Base-by-base conservation (phyloP, 2,797 vertebrate genomes). In the Tympanoctomys barrerae region DNA sequence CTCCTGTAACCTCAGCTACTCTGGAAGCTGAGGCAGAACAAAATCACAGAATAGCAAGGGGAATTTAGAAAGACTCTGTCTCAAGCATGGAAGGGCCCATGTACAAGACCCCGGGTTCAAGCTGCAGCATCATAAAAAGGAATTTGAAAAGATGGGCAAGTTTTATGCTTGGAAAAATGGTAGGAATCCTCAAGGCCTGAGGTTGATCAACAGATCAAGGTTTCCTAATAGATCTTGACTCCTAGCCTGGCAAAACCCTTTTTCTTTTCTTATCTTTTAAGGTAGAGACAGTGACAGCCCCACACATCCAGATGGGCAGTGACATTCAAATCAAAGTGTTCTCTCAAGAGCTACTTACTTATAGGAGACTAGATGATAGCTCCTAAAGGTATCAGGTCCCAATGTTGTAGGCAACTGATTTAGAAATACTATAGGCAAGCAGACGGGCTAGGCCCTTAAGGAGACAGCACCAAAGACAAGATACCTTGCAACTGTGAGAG, bases 321-420 rank as follows among this genome's bases (percentile, higher is more conserved):
- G 39, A 95, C 33, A n/a, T 24, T 93, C 86, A 87, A 89, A 82
- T 9, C 28, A 66, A 93, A 93, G 83, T 71, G 49, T 71, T 21
- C 87, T 90, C 68, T 33, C 22, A 82, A n/a, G 61, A 1, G 31
- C 62, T 54, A 28, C 59, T 24, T 54, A 31, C 59, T 24, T 59
- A 5, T 21, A 87, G 86, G 28, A 64, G 16, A 21, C 59, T 77
- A 33, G 91, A 70, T 57, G 21, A 80, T 46, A n/a, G 57, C 9
- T 14, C 57, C 57, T 61, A 62, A 70, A 64, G 59, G 39, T 10
- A 52, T 21, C 39, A 88, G 64, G n/a, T 62, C 52, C 36, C 36
- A n/a, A 57, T 18, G 14, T 57, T 57, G 54, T 57, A 57, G 54
- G 54, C 54, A 57, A 16, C 54, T 57, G 54, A 57, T 18, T 57